Conservation (phyloP, 2,888 invertebrate species). For the Meta bourneti region DNA sequence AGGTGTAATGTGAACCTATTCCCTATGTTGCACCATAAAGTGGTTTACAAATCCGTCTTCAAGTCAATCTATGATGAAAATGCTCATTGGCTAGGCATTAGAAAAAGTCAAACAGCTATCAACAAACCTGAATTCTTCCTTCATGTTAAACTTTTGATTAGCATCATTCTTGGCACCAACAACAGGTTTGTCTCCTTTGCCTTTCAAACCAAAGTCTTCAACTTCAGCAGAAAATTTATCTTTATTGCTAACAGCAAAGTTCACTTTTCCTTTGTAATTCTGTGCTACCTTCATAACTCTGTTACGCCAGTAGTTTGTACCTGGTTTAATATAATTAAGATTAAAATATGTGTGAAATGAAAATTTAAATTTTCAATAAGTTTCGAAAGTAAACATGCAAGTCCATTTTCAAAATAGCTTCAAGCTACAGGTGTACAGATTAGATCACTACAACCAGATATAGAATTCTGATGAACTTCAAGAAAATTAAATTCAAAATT, state of each 20-base stretch:
- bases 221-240: slow-evolving; percentile 97
- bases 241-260: slow-evolving; percentile 94
- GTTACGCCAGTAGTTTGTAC: slow-evolving; percentile 99
- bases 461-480: too few species aligned
- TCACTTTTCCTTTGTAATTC: slow-evolving; percentile 85
- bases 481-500: too few species aligned
- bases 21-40: too few species aligned
- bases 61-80: too few species aligned
- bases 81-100: too few species aligned
- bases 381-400: not conserved
- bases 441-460: too few species aligned
- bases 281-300: slow-evolving; percentile 94
- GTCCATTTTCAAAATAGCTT: too few species aligned
- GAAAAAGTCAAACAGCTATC: too few species aligned
- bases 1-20: too few species aligned
- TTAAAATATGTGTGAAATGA: not conserved
- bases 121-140: slow-evolving; percentile 90
- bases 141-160: slow-evolving; percentile 93
- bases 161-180: slow-evolving; percentile 90
- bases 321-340: slow-evolving; percentile 78
- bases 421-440: too few species aligned
- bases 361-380: not conserved
- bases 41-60: too few species aligned
- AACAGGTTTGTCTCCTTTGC: slow-evolving; percentile 92
- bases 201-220: slow-evolving; percentile 94